A percentile compares a stretch with the other conserved stretches of the same genome.
Conservation (phyloP, 2,888 invertebrate species). For the Sarcophaga carnaria region DNA sequence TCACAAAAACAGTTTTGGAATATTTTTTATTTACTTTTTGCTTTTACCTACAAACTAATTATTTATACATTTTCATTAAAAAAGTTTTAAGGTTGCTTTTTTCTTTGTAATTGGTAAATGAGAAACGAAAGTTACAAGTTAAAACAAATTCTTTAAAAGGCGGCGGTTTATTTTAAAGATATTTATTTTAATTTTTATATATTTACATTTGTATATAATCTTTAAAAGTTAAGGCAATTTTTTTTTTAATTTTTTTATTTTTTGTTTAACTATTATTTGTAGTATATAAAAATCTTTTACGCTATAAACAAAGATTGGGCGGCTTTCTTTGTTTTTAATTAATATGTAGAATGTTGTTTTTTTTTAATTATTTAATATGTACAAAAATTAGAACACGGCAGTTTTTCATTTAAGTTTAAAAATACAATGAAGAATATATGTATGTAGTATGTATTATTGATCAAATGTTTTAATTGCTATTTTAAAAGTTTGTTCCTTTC, state of each 20-base stretch:
- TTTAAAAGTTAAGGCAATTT: constrained; percentile 68
- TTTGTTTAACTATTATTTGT: constrained; percentile 18
- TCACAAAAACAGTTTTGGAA: constrained; percentile 69
- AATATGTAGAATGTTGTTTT: constrained; percentile 44
- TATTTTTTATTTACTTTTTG: constrained; percentile 50
- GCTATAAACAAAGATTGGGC: constrained; percentile 65
- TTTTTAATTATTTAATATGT: constrained; percentile 18
- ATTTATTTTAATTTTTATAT: constrained; percentile 43
- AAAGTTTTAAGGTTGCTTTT: constrained; percentile 19
- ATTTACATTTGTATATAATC: constrained; percentile 63
- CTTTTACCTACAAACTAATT: constrained; percentile 38
- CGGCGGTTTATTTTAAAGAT: constrained; percentile 54
- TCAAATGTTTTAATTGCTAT: background rate
- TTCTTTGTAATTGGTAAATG: background rate
- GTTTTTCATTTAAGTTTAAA: constrained; percentile 39
- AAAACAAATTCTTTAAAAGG: constrained; percentile 61
- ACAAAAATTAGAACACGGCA: constrained; percentile 59
- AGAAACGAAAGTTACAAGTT: constrained; percentile 26
- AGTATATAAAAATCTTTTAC: constrained; percentile 52
- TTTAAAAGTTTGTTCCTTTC: background rate
- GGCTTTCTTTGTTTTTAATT: constrained; percentile 64
- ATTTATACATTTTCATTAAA: constrained; percentile 42
- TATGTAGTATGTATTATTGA: background rate
- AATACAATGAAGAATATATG: constrained; percentile 22
- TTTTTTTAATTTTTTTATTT: constrained; percentile 37